phyloP scores from a whole-genome alignment of 2,888 invertebrate genomes.

The Lymantria dispar region DNA sequence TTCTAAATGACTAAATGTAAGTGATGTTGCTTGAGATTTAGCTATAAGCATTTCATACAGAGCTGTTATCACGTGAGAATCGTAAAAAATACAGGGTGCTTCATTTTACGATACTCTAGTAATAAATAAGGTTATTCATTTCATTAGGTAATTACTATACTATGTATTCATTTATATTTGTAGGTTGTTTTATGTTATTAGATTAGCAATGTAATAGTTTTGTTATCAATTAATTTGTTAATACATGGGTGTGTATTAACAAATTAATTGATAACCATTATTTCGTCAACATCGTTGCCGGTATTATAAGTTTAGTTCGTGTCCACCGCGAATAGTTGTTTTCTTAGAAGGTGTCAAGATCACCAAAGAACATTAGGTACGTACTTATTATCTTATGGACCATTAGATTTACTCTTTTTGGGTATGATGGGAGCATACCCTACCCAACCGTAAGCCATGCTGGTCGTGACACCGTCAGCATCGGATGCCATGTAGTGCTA shows the following conservation, averaged over 20 bases:
- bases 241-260: background rate
- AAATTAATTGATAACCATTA: no score
- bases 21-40: constrained; percentile 52
- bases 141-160: constrained; percentile 13
- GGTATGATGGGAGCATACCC: no score
- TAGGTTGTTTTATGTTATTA: background rate
- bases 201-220: background rate
- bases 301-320: no score
- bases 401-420: no score
- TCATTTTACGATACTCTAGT: constrained; percentile 36
- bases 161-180: background rate
- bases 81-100: constrained; percentile 67
- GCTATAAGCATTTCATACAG: constrained; percentile 58
- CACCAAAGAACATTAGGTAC: no score
- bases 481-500: no score
- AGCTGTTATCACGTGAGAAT: constrained; percentile 60
- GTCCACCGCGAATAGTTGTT: no score
- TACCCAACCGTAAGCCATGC: no score
- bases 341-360: no score
- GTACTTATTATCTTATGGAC: no score
- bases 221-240: background rate
- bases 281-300: no score
- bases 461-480: no score
- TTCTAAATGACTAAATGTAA: constrained; percentile 54
- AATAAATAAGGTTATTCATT: constrained; percentile 24